Evolutionary conservation across 2,888 invertebrate species (phyloP), one percentile per base, ranked within the genome.

Genomic region (Brachypalpus laphriformis): DNA sequence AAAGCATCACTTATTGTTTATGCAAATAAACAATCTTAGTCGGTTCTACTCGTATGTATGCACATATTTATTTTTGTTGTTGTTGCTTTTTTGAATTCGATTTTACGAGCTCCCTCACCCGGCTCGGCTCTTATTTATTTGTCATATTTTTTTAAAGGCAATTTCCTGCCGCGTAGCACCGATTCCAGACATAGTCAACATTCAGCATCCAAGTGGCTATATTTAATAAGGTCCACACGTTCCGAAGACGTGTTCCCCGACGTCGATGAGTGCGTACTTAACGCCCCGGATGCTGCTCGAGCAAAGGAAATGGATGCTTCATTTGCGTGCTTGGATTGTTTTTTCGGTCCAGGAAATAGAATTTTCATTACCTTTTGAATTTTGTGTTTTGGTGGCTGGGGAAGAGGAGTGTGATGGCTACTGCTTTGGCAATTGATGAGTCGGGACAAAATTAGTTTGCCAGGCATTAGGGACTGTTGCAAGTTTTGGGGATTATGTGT

Each of bases 221-320:
- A 68, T 71, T 77, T 83, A 74, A 83, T 80, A 70, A 74, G 72
- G 78, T 83, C 83, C 74, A 80, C 83, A 70, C 83, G 83, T 83
- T 74, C 63, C 31, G 37, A 16, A 42, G 63, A 57, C 63, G 63
- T 40, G 68, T 61, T 78, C 68, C 40, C 20, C 14, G 28, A 11
- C 31, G 18, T 28, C 61, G 47, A 72, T 72, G 66, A 83, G 72
- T 78, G 49, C 63, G 68, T 74, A 83, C 82, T 83, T 70, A 68
- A 83, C 83, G 74, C 74, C 80, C 80, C 83, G 83, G 83, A 83
- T 80, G 83, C 83, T 80, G 80, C 56, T 71, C 42, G 78, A 78
- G 78, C 47, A 82, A 71, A 68, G 78, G 78, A 80, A 80, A 37
- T 74, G 74, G 63, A 83, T 80, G 74, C 83, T 75, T 83, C 78